Base-by-base conservation (phyloP, 2,888 invertebrate genomes). In the Cactoblastis cactorum region DNA sequence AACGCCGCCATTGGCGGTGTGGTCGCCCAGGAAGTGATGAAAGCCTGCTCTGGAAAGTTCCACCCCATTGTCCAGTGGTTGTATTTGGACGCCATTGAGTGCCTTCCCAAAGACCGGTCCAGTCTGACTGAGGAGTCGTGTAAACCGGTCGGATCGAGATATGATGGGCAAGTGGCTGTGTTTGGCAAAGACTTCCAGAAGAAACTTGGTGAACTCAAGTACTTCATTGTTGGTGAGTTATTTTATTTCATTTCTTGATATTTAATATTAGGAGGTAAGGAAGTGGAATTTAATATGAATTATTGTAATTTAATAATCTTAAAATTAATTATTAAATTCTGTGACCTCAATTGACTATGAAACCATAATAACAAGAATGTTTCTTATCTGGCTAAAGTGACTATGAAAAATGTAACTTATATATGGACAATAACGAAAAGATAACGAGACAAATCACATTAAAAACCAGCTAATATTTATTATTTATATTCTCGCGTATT, bases 1-100 rank as follows among this genome's bases (percentile, higher is more conserved):
- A 96, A 97, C 74, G 97, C 98, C 0, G 95, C 96, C 0, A 95
- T 99, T 64, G 99, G 99, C 46, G 99, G 99, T 15, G 92, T 98
- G 50, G 96, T 98, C 3, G 99, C 99, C 18, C 99, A 99, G 84
- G 99, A 99, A 88, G 98, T 96, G n/a, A 94, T 99, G 95, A 99
- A 99, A 89, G 98, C 98, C 0, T 97, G 97, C 83, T 96, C 96
- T 38, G 98, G 98, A 51, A 98, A 98, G 82, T 99, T 98, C 83
- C 93, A 94, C 60, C 98, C 98, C 0, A 95, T 99, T 56, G 91
- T 92, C 68, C 98, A 99, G 75, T 99, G 96, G 95, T 81, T 98
- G 49, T 99, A 98, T 82, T 96, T 96, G 71, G 99, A 99, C 88
- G 97, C 98, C 0, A 91, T 98, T 17, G 99, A 99, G 83, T 98